Conservation (phyloP, 1,140 invertebrate species). For the Aphidius gifuensis region DNA sequence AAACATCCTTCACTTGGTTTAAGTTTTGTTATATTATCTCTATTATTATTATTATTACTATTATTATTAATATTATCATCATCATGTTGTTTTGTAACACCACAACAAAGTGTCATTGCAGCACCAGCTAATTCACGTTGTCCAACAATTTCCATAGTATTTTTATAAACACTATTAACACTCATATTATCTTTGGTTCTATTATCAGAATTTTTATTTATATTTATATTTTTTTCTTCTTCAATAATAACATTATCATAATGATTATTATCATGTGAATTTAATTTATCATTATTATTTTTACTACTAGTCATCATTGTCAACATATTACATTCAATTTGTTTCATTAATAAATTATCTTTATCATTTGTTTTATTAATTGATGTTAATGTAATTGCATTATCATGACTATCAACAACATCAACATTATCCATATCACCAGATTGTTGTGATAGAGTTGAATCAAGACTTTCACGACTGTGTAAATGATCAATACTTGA, state of each 20-base stretch:
- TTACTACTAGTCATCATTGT: slow-evolving; percentile 36
- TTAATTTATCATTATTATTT: slow-evolving; percentile 29
- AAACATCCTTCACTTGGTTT: slow-evolving; percentile 60
- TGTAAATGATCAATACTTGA: slow-evolving; percentile 53
- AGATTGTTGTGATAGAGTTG: slow-evolving; percentile 56
- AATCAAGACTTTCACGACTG: slow-evolving; percentile 68
- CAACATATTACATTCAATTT: slow-evolving; percentile 48
- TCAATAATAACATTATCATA: slow-evolving; percentile 10
- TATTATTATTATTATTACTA: slow-evolving; percentile 35
- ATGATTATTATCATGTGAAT: slow-evolving; percentile 9
- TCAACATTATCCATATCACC: slow-evolving; percentile 50
- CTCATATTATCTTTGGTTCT: slow-evolving; percentile 25
- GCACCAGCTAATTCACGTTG: slow-evolving; percentile 46
- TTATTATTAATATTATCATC: slow-evolving; percentile 35
- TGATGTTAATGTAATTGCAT: slow-evolving; percentile 18
- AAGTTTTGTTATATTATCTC: slow-evolving; percentile 46
- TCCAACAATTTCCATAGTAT: slow-evolving; percentile 22
- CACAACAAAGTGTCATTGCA: slow-evolving; percentile 52
- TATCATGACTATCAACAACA: slow-evolving; percentile 41
- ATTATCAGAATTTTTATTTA: slow-evolving; percentile 25
- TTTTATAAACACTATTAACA: slow-evolving; percentile 24
- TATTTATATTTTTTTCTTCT: not conserved
- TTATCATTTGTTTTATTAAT: not conserved
- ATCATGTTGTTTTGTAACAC: slow-evolving; percentile 42
- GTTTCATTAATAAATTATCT: slow-evolving; percentile 25